These are phyloP conservation scores for Cryptoblepharus egeriae DNA, from an alignment of 2,797 vertebrate species.

Conservation along the genomic window DNA sequence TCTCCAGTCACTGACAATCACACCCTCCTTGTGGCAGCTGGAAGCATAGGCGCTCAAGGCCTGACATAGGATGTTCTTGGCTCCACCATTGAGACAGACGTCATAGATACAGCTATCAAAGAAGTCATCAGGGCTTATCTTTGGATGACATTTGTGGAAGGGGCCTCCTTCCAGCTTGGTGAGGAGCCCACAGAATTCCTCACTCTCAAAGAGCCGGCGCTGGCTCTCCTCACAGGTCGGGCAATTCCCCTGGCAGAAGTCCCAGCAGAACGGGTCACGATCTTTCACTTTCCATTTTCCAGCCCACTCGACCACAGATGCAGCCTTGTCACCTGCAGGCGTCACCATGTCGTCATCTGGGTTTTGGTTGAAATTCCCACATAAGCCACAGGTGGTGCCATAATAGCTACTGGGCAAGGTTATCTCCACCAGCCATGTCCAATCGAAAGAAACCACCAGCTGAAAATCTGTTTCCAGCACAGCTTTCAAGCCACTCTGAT, in stretches of 20 bases:
- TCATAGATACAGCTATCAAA: slow-evolving; percentile 80
- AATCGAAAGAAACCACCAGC: slow-evolving; percentile 77
- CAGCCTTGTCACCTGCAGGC: slow-evolving; percentile 55
- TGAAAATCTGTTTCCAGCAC: slow-evolving; percentile 72
- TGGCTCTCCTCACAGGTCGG: slow-evolving; percentile 64
- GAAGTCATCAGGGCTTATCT: slow-evolving; percentile 68
- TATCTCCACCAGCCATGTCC: slow-evolving; percentile 70
- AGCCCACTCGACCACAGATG: slow-evolving; percentile 69
- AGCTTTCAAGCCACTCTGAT: slow-evolving; percentile 59
- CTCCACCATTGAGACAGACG: slow-evolving; percentile 74
- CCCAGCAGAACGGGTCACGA: slow-evolving; percentile 74
- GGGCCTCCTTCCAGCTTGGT: slow-evolving; percentile 64
- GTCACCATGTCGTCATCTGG: slow-evolving; percentile 69
- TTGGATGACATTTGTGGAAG: slow-evolving; percentile 74
- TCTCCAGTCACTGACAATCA: slow-evolving; percentile 74
- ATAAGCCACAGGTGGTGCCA: slow-evolving; percentile 72
- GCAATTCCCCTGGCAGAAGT: slow-evolving; percentile 73
- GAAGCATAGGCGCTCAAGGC: slow-evolving; percentile 73
- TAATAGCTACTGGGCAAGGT: slow-evolving; percentile 77
- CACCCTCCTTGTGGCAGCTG: slow-evolving; percentile 71
- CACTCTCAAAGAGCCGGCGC: slow-evolving; percentile 46
- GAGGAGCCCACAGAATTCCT: slow-evolving; percentile 73
- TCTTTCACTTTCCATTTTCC: slow-evolving; percentile 76
- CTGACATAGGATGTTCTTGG: slow-evolving; percentile 73
- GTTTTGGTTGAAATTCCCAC: slow-evolving; percentile 79